Evolutionary conservation across 2,888 invertebrate species (phyloP).

Genomic region (Drosophila algonquin): DNA sequence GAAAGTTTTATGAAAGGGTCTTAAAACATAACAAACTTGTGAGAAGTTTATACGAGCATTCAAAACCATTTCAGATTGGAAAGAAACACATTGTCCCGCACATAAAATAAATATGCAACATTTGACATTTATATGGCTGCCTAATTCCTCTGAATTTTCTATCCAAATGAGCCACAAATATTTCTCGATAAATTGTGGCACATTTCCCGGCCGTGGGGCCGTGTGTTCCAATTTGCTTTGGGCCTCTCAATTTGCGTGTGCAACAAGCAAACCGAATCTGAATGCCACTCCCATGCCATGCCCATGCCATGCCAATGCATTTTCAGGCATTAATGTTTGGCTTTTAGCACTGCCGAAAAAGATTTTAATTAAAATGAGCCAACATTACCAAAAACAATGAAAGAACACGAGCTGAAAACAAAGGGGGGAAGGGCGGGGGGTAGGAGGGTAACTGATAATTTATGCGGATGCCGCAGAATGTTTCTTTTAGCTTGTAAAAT

Average conservation of each 20-base stretch:
- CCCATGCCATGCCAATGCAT: constrained; percentile 1
- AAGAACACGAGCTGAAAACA: constrained; percentile 1
- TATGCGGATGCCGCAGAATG: constrained; percentile 39
- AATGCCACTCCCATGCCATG: not conserved
- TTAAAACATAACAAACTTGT: not conserved
- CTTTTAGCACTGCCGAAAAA: constrained; percentile 12
- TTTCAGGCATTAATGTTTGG: constrained; percentile 29
- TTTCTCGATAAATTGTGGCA: constrained; percentile 6
- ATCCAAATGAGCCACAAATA: constrained; percentile 14
- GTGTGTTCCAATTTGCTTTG: constrained; percentile 7
- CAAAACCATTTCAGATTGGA: not conserved
- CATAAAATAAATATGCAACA: not conserved
- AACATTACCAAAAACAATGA: constrained; percentile 25
- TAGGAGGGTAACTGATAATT: constrained; percentile 43
- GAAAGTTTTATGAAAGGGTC: no score
- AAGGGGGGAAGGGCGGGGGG: not conserved
- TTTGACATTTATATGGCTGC: not conserved
- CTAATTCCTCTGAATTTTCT: not conserved
- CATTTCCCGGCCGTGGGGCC: constrained; percentile 1
- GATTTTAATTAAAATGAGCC: constrained; percentile 61
- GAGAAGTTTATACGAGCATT: not conserved
- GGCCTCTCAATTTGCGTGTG: constrained; percentile 24
- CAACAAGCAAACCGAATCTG: constrained; percentile 22
- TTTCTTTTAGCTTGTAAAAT: constrained; percentile 29
- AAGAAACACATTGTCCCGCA: not conserved